Evolutionary conservation across 2,888 invertebrate species (phyloP).

Genomic region (Drosophila tanythrix): DNA sequence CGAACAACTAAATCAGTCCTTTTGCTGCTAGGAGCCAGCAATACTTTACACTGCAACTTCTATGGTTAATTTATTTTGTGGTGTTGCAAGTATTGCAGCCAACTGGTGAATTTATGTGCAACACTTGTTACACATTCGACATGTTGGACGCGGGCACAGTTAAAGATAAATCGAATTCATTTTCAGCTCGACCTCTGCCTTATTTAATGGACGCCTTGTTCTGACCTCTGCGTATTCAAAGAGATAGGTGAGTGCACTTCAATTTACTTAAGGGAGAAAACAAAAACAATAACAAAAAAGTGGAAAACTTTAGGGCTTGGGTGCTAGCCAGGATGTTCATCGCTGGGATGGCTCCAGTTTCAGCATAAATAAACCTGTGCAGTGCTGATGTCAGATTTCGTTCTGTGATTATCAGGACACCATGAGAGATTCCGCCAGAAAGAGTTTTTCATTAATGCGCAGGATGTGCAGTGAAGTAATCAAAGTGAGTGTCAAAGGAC

Average conservation of each 20-base stretch:
- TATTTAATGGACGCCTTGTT: constrained; percentile 62
- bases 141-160: constrained; percentile 56
- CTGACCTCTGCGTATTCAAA: background rate
- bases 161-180: constrained; percentile 70
- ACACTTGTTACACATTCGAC: constrained; percentile 65
- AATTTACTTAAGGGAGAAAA: constrained; percentile 1
- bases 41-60: constrained; percentile 44
- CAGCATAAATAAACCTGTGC: constrained; percentile 3
- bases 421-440: background rate
- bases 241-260: background rate
- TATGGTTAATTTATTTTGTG: constrained; percentile 58
- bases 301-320: background rate
- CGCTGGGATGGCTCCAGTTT: background rate
- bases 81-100: constrained; percentile 31
- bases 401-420: constrained; percentile 1
- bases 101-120: constrained; percentile 56
- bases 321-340: background rate
- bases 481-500: constrained; percentile 6
- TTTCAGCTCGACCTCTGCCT: constrained; percentile 33
- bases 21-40: constrained; percentile 22
- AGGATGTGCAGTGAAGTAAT: background rate
- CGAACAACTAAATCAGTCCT: constrained; percentile 49
- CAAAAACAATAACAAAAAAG: background rate
- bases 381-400: constrained; percentile 3
- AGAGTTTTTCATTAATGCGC: background rate